phyloP scores from a whole-genome alignment of 2,888 invertebrate species.

The Sialis fuliginosa region DNA sequence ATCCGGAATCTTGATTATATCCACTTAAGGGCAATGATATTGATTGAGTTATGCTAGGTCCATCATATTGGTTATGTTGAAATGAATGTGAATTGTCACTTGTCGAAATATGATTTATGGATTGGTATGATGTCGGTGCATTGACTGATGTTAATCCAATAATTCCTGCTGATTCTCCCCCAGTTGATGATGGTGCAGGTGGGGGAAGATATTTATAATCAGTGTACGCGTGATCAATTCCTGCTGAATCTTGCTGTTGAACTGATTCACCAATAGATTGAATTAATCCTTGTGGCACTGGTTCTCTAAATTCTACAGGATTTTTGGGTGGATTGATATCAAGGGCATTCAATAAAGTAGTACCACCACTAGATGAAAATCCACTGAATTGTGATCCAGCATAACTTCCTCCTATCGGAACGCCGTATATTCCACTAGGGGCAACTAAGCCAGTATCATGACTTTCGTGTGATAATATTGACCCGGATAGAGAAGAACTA shows the following conservation, averaged over 20 bases:
- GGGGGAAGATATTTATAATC: conserved; percentile 43
- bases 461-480: conserved; percentile 22
- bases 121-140: conserved; percentile 11
- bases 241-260: conserved; percentile 40
- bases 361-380: conserved; percentile 6
- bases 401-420: conserved; percentile 32
- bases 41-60: not conserved
- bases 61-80: no score
- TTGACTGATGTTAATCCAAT: conserved; percentile 10
- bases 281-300: conserved; percentile 51
- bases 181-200: conserved; percentile 26
- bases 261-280: conserved; percentile 45
- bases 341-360: conserved; percentile 18
- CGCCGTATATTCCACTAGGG: conserved; percentile 41
- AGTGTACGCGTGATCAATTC: conserved; percentile 29
- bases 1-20: not conserved
- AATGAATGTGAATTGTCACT: not conserved
- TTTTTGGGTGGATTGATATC: conserved; percentile 31
- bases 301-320: conserved; percentile 56
- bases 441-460: conserved; percentile 30
- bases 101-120: not conserved
- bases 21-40: not conserved
- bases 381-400: conserved; percentile 20
- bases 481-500: conserved; percentile 22
- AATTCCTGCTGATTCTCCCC: conserved; percentile 2